A percentile compares a stretch with the other conserved stretches of the same genome.
These are phyloP conservation scores for Allolobophora icterica DNA, from an alignment of 2,888 invertebrate species.

Conservation along the genomic window DNA sequence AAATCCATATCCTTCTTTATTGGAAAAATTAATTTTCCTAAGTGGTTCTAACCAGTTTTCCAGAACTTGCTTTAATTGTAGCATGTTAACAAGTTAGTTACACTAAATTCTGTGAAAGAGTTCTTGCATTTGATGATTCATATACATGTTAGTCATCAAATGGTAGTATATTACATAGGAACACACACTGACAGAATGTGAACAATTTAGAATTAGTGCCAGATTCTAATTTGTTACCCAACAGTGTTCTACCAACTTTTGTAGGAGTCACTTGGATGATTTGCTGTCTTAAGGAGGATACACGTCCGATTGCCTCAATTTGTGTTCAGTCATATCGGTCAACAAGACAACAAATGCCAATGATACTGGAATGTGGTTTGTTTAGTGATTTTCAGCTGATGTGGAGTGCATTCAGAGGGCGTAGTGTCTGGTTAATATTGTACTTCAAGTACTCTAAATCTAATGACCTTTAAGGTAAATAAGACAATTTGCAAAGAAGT, in stretches of 20 bases:
- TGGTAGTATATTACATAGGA: neutral
- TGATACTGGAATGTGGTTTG: neutral
- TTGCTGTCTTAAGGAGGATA: neutral
- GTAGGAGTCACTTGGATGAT: neutral
- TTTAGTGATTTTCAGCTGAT: neutral
- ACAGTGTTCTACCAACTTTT: neutral
- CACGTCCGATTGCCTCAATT: neutral
- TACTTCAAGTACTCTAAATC: neutral
- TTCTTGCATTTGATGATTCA: neutral
- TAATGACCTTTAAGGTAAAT: neutral
- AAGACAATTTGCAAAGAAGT: neutral
- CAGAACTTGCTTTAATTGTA: neutral
- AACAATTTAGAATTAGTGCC: neutral
- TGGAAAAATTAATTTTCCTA: no score
- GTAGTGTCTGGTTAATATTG: neutral
- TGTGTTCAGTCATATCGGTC: neutral
- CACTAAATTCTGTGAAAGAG: neutral
- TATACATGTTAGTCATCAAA: neutral
- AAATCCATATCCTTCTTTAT: no score
- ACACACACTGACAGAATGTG: neutral
- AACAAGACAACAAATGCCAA: neutral
- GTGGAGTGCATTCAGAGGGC: neutral
- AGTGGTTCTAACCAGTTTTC: neutral
- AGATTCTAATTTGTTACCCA: neutral
- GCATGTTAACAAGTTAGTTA: neutral